phyloP scores from a whole-genome alignment of 1,140 invertebrate species.

The Amyelois transitella region DNA sequence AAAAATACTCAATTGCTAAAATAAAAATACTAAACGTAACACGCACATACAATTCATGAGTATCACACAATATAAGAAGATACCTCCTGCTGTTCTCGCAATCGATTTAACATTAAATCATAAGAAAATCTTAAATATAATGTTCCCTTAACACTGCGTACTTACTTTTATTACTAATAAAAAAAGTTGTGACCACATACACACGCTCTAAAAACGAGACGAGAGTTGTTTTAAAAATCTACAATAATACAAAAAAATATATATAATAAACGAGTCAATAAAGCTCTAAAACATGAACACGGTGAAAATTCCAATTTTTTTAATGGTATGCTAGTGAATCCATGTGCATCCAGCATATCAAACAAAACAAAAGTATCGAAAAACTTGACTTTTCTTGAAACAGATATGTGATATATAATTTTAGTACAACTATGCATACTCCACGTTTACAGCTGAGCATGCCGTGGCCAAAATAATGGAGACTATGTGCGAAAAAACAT shows the following conservation, averaged over 20 bases:
- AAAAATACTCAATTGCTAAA: slow-evolving; percentile 25
- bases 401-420: too few species aligned
- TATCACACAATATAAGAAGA: slow-evolving; percentile 24
- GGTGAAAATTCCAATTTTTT: too few species aligned
- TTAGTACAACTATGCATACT: not conserved
- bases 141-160: slow-evolving; percentile 12
- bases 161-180: not conserved
- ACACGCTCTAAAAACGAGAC: not conserved
- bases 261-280: too few species aligned
- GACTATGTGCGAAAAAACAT: slow-evolving; percentile 8
- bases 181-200: not conserved
- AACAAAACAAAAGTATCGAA: too few species aligned
- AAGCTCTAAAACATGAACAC: too few species aligned
- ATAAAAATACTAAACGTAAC: slow-evolving; percentile 28
- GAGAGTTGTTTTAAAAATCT: not conserved
- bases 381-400: too few species aligned
- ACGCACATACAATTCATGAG: slow-evolving; percentile 24
- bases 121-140: slow-evolving; percentile 9
- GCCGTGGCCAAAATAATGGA: not conserved
- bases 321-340: too few species aligned
- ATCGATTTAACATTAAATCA: slow-evolving; percentile 16
- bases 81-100: slow-evolving; percentile 17
- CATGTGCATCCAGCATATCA: too few species aligned
- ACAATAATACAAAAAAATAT: not conserved
- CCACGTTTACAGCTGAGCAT: not conserved